Conservation (phyloP, 37 sponge, comb jelly and placozoan genomes). For the Ephydatia muelleri region DNA sequence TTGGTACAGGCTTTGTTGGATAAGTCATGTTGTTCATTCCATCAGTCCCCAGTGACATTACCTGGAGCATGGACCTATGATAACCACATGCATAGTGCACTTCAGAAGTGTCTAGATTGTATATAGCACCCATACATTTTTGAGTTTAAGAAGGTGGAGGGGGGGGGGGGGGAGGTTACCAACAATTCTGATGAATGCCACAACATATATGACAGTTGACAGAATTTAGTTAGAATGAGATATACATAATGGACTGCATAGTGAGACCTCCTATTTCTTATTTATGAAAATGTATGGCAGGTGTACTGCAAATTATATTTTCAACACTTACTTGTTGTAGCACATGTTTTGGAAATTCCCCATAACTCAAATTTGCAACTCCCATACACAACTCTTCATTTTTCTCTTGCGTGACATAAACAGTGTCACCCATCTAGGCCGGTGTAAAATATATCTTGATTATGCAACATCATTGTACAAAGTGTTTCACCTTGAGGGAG, state of each 20-base stretch:
- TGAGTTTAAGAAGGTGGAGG: no score
- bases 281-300: not conserved
- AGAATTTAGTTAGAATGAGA: no score
- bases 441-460: not conserved
- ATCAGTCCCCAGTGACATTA: no score
- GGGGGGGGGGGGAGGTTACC: no score
- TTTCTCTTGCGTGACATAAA: slow-evolving; percentile 34
- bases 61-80: no score
- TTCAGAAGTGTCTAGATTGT: no score
- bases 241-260: no score
- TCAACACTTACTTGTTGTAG: not conserved
- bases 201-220: no score
- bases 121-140: no score
- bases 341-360: slow-evolving; percentile 7
- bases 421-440: slow-evolving; percentile 27
- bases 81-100: no score
- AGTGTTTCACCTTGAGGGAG: not conserved
- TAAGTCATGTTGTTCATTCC: no score
- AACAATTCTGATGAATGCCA: no score
- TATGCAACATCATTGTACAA: not conserved
- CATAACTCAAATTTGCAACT: slow-evolving; percentile 1
- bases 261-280: not conserved
- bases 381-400: slow-evolving; percentile 27
- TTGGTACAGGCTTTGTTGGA: not conserved
- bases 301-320: not conserved